phyloP scores from a whole-genome alignment of 2,797 vertebrate species.

The Scleropages formosus region DNA sequence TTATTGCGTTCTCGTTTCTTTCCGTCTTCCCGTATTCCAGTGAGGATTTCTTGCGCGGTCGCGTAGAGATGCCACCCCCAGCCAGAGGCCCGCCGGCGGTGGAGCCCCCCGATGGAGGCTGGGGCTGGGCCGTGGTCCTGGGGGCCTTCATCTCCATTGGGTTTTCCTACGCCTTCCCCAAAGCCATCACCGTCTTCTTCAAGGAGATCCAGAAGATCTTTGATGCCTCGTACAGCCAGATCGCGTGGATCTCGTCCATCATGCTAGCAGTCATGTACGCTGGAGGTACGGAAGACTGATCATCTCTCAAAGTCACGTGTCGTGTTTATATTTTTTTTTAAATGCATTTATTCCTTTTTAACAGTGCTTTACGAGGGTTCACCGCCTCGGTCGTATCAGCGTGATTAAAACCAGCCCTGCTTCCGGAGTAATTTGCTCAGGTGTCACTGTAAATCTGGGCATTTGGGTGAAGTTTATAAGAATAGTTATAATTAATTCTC shows the following conservation, averaged over 20 bases:
- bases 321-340: background rate
- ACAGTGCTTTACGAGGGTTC: background rate
- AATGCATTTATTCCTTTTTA: background rate
- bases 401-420: background rate
- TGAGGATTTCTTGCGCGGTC: conserved; percentile 40
- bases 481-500: too few species aligned
- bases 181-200: conserved; percentile 94
- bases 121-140: conserved; percentile 91
- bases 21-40: conserved; percentile 38
- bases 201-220: conserved; percentile 95
- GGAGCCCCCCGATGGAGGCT: conserved; percentile 88
- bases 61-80: conserved; percentile 73
- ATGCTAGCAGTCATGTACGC: conserved; percentile 98
- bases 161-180: conserved; percentile 95
- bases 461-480: too few species aligned
- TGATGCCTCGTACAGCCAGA: conserved; percentile 81
- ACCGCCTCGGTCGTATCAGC: background rate
- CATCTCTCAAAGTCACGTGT: background rate
- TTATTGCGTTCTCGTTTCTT: background rate
- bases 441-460: too few species aligned
- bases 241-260: conserved; percentile 96
- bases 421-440: background rate
- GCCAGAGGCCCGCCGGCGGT: conserved; percentile 42
- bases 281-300: conserved; percentile 75
- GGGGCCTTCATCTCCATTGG: conserved; percentile 95